These are phyloP conservation scores for Gryllus longicercus DNA, from an alignment of 2,888 invertebrate species.

Conservation along the genomic window DNA sequence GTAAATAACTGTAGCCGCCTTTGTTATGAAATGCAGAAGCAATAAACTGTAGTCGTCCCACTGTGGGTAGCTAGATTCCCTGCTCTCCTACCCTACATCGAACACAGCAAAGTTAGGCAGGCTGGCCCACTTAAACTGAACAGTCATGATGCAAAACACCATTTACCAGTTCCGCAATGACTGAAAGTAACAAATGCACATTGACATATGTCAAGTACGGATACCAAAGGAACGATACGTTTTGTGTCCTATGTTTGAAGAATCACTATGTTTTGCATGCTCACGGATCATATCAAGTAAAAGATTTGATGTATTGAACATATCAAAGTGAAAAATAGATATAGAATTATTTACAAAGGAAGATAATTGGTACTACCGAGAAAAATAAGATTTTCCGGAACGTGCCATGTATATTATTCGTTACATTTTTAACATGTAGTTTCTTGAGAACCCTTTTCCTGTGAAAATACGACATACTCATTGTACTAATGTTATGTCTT, in stretches of 20 bases:
- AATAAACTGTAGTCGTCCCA: slow-evolving; percentile 17
- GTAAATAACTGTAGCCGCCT: neutral
- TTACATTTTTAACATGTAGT: too few species aligned
- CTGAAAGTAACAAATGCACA: neutral
- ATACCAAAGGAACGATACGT: too few species aligned
- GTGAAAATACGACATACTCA: neutral
- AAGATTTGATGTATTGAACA: neutral
- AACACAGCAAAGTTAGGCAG: neutral
- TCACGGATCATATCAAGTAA: neutral
- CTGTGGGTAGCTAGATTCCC: slow-evolving; percentile 17
- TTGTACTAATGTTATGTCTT: neutral
- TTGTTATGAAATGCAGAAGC: slow-evolving; percentile 1
- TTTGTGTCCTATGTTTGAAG: too few species aligned
- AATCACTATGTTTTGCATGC: neutral
- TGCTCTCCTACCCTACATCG: slow-evolving; percentile 4
- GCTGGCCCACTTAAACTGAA: neutral
- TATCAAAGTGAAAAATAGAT: neutral
- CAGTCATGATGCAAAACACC: neutral
- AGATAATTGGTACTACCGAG: neutral
- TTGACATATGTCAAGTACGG: too few species aligned
- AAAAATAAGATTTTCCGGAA: too few species aligned
- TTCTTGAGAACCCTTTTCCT: too few species aligned
- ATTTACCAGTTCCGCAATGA: neutral
- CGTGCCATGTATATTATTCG: too few species aligned
- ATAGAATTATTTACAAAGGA: neutral